These are phyloP conservation scores for Eulimnadia texana DNA, from an alignment of 1,140 invertebrate genomes.

Conservation along the genomic window DNA sequence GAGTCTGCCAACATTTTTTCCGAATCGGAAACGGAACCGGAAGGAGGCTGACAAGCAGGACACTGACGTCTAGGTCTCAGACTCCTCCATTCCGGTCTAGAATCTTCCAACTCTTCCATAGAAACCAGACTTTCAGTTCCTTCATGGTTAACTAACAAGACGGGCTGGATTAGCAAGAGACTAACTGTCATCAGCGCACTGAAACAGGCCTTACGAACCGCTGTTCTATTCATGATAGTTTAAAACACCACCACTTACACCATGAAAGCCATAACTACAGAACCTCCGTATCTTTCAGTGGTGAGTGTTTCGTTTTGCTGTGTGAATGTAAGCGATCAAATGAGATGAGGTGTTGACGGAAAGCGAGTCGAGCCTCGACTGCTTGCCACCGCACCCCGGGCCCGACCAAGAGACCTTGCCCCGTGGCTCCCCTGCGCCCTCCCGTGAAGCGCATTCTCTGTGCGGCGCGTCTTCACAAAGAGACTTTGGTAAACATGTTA, in stretches of 20 bases:
- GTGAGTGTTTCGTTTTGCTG: background rate
- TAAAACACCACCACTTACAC: background rate
- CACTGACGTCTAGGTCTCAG: background rate
- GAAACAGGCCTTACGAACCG: background rate
- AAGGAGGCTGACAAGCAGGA: background rate
- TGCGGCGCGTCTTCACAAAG: no score
- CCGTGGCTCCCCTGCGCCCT: no score
- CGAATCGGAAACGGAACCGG: background rate
- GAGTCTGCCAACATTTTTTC: conserved; percentile 31
- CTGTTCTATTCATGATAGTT: background rate
- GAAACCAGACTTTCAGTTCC: background rate
- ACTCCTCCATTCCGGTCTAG: background rate
- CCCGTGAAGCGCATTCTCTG: no score
- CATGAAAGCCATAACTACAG: background rate
- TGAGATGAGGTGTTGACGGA: background rate
- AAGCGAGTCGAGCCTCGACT: background rate
- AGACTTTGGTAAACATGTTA: no score
- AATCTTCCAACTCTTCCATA: no score
- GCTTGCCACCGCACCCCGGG: background rate
- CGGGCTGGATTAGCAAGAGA: background rate
- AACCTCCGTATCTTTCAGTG: background rate
- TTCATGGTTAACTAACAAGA: background rate
- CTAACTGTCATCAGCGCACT: background rate
- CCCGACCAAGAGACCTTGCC: background rate
- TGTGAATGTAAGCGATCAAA: background rate